These are phyloP conservation scores for Aurelia aurita complex sp. Pacific DNA, from an alignment of 30 jellyfish, hydroid and myxozoan genomes.

Conservation along the genomic window DNA sequence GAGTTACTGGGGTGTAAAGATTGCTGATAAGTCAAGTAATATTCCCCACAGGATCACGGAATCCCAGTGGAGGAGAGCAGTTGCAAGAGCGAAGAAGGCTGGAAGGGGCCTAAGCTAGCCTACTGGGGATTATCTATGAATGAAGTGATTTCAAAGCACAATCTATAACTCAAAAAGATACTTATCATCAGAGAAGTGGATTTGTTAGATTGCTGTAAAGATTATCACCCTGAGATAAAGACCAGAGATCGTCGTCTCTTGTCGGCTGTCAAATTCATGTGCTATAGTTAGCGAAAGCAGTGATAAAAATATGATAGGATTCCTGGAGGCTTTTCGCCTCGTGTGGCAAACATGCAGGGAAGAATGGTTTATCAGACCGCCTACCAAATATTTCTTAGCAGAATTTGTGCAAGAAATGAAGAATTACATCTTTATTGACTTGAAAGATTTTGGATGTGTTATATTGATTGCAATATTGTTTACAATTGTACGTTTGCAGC, in stretches of 20 bases:
- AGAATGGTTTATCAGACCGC: conserved; percentile 59
- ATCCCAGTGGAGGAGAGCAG: too few species aligned
- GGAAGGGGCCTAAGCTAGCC: too few species aligned
- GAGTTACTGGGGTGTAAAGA: too few species aligned
- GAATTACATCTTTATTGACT: conserved; percentile 16
- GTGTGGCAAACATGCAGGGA: conserved; percentile 62
- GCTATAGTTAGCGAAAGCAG: too few species aligned
- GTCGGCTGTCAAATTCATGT: neutral
- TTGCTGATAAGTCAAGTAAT: too few species aligned
- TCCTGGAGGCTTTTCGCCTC: conserved; percentile 17
- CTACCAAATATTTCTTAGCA: conserved; percentile 16
- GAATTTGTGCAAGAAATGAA: conserved; percentile 64
- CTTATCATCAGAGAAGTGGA: too few species aligned
- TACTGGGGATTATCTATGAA: too few species aligned
- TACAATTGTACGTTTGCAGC: conserved; percentile 41
- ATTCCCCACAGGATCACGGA: too few species aligned
- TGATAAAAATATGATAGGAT: conserved; percentile 42
- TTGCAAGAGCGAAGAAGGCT: too few species aligned
- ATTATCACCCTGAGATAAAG: neutral
- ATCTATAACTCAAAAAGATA: too few species aligned
- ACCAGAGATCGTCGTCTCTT: neutral
- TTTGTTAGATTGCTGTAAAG: too few species aligned
- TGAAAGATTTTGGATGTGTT: conserved; percentile 33
- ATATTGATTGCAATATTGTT: conserved; percentile 33
- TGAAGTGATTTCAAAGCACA: too few species aligned